Percentiles rank a stretch among this genome's conserved stretches.
These are phyloP conservation scores for Ellobius talpinus DNA, from an alignment of 2,113 vertebrate species.

Conservation along the genomic window DNA sequence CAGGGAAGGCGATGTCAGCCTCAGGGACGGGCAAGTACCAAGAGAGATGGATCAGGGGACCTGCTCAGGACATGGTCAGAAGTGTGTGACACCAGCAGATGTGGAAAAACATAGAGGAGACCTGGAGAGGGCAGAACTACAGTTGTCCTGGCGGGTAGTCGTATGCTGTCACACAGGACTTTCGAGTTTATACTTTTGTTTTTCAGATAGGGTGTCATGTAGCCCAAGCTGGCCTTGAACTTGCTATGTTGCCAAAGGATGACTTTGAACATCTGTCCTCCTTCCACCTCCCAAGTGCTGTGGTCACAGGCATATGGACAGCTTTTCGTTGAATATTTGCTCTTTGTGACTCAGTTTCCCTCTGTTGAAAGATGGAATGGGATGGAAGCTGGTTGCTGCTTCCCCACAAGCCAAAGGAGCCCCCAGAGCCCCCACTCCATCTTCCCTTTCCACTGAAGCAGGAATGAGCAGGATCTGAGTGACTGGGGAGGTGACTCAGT, in stretches of 20 bases:
- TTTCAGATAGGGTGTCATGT: not conserved
- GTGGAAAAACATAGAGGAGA: not conserved
- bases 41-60: not conserved
- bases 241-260: not conserved
- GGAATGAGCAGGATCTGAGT: too few species aligned
- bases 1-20: not conserved
- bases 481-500: not conserved
- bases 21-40: not conserved
- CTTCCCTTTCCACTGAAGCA: not conserved
- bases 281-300: not conserved
- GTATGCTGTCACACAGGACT: not conserved
- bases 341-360: not conserved
- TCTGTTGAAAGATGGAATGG: too few species aligned
- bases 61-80: not conserved
- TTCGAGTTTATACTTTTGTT: not conserved
- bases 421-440: accelerated
- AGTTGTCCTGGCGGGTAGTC: not conserved
- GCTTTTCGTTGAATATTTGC: not conserved
- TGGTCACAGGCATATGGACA: not conserved
- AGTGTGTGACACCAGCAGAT: not conserved
- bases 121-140: not conserved
- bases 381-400: not conserved
- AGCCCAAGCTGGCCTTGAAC: not conserved
- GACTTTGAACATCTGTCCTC: not conserved
- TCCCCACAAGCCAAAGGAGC: too few species aligned